Conservation (phyloP, 2,113 vertebrate species). For the Psammodynastes pulverulentus region DNA sequence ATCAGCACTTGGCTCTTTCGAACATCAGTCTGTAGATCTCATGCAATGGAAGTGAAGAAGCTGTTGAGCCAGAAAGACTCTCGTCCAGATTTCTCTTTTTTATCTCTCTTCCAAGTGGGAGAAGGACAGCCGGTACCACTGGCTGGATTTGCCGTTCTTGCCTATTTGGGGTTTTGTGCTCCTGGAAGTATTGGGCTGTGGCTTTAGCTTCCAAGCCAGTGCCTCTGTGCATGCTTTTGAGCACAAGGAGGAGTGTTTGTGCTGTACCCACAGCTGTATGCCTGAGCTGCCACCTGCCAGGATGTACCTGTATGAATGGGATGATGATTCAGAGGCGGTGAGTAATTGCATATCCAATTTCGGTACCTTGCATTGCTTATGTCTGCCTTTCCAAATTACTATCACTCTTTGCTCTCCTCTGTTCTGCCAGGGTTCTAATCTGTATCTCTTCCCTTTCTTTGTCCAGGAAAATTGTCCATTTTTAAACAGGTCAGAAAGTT, state of each 20-base stretch:
- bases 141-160: not conserved
- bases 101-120: not conserved
- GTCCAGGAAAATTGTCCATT: not conserved
- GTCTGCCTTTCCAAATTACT: not conserved
- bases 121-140: not conserved
- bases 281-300: not conserved
- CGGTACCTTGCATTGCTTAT: not conserved
- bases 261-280: not conserved
- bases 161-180: not conserved
- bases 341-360: slow-evolving; percentile 22
- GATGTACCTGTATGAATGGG: slow-evolving; percentile 61
- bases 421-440: not conserved
- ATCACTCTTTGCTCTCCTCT: not conserved
- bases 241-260: not conserved
- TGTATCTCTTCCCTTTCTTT: too few relatives aligned
- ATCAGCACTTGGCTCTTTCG: slow-evolving; percentile 72
- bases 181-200: not conserved
- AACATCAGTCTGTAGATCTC: slow-evolving; percentile 64
- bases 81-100: not conserved
- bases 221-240: not conserved
- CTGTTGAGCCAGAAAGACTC: not conserved
- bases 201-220: not conserved
- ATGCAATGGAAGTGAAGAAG: not conserved
- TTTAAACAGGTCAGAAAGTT: not conserved
- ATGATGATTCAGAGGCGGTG: slow-evolving; percentile 69